Evolutionary conservation across 2,888 invertebrate genomes (phyloP).

Genomic region (Polyploca ridens): DNA sequence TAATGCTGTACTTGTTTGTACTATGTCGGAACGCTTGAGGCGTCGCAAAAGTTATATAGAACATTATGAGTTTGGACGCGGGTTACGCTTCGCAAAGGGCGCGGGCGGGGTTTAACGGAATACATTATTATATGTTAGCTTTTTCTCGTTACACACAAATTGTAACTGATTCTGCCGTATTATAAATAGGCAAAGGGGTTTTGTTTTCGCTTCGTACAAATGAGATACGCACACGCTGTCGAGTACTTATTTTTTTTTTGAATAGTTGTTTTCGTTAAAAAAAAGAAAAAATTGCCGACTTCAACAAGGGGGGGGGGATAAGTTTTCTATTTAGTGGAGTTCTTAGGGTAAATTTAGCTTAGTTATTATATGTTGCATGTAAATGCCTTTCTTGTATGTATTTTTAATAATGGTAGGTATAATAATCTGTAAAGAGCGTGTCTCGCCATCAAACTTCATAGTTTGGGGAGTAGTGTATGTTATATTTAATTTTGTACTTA

Average conservation of each 20-base stretch:
- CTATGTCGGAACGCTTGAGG: not conserved
- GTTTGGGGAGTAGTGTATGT: no score
- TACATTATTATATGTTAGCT: not conserved
- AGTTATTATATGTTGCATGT: no score
- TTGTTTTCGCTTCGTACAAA: not conserved
- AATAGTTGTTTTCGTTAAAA: no score
- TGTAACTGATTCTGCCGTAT: not conserved
- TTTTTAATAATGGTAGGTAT: no score
- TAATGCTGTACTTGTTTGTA: not conserved
- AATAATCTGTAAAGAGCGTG: no score
- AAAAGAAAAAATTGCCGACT: no score
- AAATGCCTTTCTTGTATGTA: no score
- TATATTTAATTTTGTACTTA: no score
- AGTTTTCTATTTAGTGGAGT: no score
- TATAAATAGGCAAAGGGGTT: not conserved
- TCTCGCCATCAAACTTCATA: no score
- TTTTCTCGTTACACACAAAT: not conserved
- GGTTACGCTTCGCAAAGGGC: not conserved
- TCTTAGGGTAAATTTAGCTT: no score
- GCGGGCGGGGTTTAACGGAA: not conserved
- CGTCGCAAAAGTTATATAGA: not conserved
- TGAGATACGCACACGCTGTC: not conserved
- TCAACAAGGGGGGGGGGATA: no score
- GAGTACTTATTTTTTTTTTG: not conserved
- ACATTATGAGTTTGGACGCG: constrained; percentile 1